A percentile compares a stretch with the other conserved stretches of the same genome.
Evolutionary conservation across 2,797 vertebrate genomes (phyloP).

Genomic region (Myotis pilosus): DNA sequence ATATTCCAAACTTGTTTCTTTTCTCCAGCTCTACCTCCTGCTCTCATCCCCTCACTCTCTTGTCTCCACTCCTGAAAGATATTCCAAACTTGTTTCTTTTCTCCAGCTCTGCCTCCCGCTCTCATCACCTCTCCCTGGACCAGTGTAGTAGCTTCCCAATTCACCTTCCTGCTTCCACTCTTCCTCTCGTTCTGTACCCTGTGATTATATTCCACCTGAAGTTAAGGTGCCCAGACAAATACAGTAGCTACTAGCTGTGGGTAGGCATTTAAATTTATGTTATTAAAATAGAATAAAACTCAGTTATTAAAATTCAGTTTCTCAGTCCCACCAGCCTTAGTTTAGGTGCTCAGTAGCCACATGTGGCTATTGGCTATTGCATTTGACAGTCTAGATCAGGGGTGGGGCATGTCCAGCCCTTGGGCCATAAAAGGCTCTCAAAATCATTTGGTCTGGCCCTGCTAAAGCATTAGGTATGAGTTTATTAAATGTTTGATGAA

Average conservation of each 20-base stretch:
- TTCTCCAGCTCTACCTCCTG: background rate
- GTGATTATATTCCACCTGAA: background rate
- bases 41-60: background rate
- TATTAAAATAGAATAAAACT: conserved; percentile 1
- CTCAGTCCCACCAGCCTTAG: background rate
- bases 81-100: background rate
- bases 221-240: background rate
- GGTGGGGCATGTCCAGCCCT: no score
- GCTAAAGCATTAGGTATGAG: no score
- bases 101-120: background rate
- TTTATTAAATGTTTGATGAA: no score
- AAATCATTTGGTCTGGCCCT: no score
- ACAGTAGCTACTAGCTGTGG: background rate
- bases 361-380: background rate
- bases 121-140: background rate
- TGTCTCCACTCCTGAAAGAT: background rate
- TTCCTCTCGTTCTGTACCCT: background rate
- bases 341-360: background rate
- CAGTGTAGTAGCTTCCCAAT: background rate
- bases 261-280: conserved; percentile 2
- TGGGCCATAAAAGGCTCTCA: no score
- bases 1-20: background rate
- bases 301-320: background rate
- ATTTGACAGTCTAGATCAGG: background rate
- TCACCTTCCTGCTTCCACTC: background rate